Base-by-base conservation (phyloP, 2,888 invertebrate genomes). In the Tenthredo distinguenda region DNA sequence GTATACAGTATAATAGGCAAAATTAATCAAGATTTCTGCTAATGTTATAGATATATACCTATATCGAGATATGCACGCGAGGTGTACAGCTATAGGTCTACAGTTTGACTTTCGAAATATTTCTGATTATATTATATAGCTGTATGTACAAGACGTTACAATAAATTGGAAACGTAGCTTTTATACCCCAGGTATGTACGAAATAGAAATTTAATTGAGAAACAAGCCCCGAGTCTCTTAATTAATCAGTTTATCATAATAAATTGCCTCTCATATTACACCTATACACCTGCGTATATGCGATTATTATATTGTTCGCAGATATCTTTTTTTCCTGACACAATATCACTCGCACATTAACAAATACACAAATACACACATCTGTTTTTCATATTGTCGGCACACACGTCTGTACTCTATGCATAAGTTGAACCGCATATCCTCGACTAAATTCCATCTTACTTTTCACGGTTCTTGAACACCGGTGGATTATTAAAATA, bases 201-300 rank as follows among this genome's bases (percentile, higher is more conserved):
- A 34, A 77, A 77, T 77, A 77, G 77, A 77, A 77, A 77, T 55
- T 77, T 55, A 55, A 55, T 77, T 77, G 34, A 77, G 77, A 77
- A 77, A 55, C 37, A 43, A 76, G 43, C 18, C 18, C 6, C 76
- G 76, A 47, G 43, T 55, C 15, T 76, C 15, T 76, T 71, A 47
- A 76, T 76, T 76, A 76, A 76, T 76, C 76, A 26, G 43, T 47
- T 26, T 47, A 76, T 76, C 43, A 76, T 43, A 31, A 26, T 71
- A 71, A 34, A 71, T 37, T 7, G 34, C 71, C 26, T 37, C n/a
- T 21, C 18, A n/a, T 21, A 21, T 26, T 21, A 10, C 10, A n/a
- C 15, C 10, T 62, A 26, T 62, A 10, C 4, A 12, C 7, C n/a
- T n/a, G 21, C n/a, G 21, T 21, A 58, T 15, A 58, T 47, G 3